A percentile compares a stretch with the other conserved stretches of the same genome.
Conservation (phyloP, 2,888 invertebrate species). For the Limenitis camilla region DNA sequence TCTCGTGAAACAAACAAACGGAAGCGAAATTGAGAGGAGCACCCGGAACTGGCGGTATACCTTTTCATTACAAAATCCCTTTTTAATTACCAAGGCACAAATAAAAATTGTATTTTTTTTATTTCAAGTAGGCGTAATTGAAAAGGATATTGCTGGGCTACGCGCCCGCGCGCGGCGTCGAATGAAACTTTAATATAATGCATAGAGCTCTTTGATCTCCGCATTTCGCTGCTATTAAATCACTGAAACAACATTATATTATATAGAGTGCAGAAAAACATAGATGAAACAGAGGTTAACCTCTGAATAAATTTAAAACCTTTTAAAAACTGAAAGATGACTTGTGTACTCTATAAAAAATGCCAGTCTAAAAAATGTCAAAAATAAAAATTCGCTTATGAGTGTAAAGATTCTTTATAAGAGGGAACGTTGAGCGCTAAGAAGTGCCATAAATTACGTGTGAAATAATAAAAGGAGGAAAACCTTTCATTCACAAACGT, state of each 20-base stretch:
- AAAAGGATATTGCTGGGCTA: slow-evolving; percentile 69
- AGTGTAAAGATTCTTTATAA: slow-evolving; percentile 18
- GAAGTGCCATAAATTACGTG: slow-evolving; percentile 63
- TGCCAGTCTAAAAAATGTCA: slow-evolving; percentile 17
- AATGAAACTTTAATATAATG: slow-evolving; percentile 73
- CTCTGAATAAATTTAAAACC: not conserved
- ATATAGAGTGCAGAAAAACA: slow-evolving; percentile 23
- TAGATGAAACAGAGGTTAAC: slow-evolving; percentile 12
- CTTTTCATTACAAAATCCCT: slow-evolving; percentile 74
- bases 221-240: slow-evolving; percentile 62
- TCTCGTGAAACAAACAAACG: slow-evolving; percentile 65
- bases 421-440: slow-evolving; percentile 33
- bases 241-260: slow-evolving; percentile 47
- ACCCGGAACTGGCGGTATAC: slow-evolving; percentile 70
- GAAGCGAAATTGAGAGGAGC: slow-evolving; percentile 72
- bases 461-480: slow-evolving; percentile 65
- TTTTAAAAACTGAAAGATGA: not conserved
- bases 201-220: slow-evolving; percentile 72
- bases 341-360: slow-evolving; percentile 1
- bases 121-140: slow-evolving; percentile 73
- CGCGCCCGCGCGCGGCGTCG: slow-evolving; percentile 53
- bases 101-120: slow-evolving; percentile 72
- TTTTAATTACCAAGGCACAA: slow-evolving; percentile 72
- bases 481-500: slow-evolving; percentile 62
- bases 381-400: slow-evolving; percentile 32